phyloP scores from a whole-genome alignment of 2,113 vertebrate genomes.

The Apus apus region DNA sequence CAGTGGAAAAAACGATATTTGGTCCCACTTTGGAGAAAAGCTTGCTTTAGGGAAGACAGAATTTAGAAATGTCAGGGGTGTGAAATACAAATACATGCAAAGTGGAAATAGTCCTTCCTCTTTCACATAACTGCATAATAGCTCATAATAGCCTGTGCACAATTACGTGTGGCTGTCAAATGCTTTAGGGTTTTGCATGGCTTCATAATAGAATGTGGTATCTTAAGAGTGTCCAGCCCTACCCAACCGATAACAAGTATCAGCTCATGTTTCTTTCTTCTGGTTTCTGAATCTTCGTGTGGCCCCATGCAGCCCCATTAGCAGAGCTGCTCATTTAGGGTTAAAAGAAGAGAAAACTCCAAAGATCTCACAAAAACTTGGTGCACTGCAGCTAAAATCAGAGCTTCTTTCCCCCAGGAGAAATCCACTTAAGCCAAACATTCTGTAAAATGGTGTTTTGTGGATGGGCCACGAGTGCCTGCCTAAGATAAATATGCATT shows the following conservation, averaged over 20 bases:
- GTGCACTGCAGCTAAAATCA: not conserved
- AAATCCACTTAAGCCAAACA: not conserved
- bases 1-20: not conserved
- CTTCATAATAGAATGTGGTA: not conserved
- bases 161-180: not conserved
- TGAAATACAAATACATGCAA: slow-evolving; percentile 27
- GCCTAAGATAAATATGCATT: not conserved
- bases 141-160: not conserved
- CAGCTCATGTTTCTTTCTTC: not conserved
- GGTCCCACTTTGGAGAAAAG: not conserved
- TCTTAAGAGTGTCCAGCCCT: not conserved
- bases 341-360: not conserved
- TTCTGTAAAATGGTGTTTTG: not conserved
- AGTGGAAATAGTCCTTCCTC: slow-evolving; percentile 31
- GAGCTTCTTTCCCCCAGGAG: not conserved
- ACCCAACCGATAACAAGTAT: not conserved
- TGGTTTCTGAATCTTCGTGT: not conserved
- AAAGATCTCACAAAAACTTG: not conserved
- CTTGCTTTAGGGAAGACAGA: not conserved
- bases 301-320: not conserved
- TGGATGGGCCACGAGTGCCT: not conserved
- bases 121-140: slow-evolving; percentile 9
- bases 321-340: not conserved
- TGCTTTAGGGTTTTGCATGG: not conserved
- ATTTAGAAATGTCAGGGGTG: slow-evolving; percentile 22